Evolutionary conservation across 2,888 invertebrate species (phyloP).

Genomic region (Agonopterix arenella): DNA sequence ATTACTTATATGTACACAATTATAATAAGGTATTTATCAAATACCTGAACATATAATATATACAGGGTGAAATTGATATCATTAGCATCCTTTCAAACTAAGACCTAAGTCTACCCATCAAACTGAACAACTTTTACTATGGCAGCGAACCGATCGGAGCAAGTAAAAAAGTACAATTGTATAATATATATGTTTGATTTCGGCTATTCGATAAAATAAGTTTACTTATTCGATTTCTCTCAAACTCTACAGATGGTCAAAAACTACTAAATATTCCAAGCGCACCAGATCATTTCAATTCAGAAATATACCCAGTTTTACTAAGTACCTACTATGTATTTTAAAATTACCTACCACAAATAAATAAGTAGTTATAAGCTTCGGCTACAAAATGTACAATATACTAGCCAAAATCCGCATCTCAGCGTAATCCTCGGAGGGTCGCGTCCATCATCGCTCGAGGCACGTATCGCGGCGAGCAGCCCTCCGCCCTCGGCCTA

Average conservation of each 20-base stretch:
- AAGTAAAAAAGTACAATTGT: too few species aligned
- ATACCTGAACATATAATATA: too few species aligned
- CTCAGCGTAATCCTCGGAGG: conserved; percentile 11
- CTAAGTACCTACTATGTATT: neutral
- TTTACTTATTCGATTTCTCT: neutral
- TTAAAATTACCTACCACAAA: neutral
- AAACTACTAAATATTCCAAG: neutral
- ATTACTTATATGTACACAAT: too few species aligned
- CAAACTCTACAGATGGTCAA: neutral
- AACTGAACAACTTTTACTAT: too few species aligned
- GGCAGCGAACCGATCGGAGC: too few species aligned
- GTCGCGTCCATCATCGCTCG: conserved; percentile 16
- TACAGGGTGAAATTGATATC: too few species aligned
- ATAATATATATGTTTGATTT: neutral
- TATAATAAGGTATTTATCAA: too few species aligned
- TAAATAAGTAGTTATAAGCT: neutral
- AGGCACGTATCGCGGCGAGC: conserved; percentile 8
- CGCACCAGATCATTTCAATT: too few species aligned
- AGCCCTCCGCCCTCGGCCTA: neutral
- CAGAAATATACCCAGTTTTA: neutral
- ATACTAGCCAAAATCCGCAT: conserved; percentile 4
- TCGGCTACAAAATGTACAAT: neutral
- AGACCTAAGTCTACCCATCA: too few species aligned
- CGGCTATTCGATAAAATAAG: neutral
- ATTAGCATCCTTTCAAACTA: too few species aligned